Base-by-base conservation (phyloP, 2,797 vertebrate genomes). In the Dicrostonyx torquatus region DNA sequence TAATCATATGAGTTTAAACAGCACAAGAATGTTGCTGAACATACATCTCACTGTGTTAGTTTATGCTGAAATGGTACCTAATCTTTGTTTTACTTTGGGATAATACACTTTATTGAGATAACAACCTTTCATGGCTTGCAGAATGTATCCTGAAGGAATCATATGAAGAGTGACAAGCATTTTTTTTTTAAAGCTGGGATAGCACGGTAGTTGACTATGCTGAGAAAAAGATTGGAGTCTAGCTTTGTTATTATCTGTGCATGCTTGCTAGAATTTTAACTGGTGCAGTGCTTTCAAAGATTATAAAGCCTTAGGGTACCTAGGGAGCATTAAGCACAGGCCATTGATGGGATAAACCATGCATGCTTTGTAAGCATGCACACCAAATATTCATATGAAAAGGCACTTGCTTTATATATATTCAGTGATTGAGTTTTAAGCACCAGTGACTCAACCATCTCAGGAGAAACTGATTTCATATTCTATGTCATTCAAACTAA, bases 261-360 rank as follows among this genome's bases (percentile, higher is more conserved):
- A 43, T 26, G 72, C 95, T 72, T 95, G 31, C 83, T 95, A 87
- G 78, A 15, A 76, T 97, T 98, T 97, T 97, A 97, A 95, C 92
- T 94, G 95, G 96, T 93, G 91, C 70, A 85, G 78, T 95, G 85
- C 92, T 96, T 97, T 96, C 95, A 95, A 68, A 95, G 73, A 97
- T 97, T 96, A 95, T 91, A 87, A 94, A 90, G 87, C 86, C 91
- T 93, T 53, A 58, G 96, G 96, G 75, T 83, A 66, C 60, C 68
- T 5, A 87, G 94, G 94, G 91, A 97, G 40, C 53, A 92, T 96
- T 97, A 97, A 93, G 78, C 68, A 96, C 96, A 97, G 95, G 68
- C 62, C 94, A 93, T n/a, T 97, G 97, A 72, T 48, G 76, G 90
- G 83, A 66, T 96, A 97, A 98, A 79, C 96, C 70, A 58, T 97